phyloP scores from a whole-genome alignment of 2,888 invertebrate species.

The Ectropis crepuscularia region DNA sequence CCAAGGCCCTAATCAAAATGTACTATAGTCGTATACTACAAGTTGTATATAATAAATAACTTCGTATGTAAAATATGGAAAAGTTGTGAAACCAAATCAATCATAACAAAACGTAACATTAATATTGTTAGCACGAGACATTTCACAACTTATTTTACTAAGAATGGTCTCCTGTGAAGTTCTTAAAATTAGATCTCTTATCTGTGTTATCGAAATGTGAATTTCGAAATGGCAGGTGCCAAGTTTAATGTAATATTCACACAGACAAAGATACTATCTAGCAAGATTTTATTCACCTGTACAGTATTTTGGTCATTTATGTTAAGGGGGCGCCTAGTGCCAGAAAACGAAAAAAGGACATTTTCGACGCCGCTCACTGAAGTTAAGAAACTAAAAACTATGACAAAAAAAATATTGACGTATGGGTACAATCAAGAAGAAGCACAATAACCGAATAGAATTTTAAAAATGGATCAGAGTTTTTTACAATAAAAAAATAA shows the following conservation, averaged over 20 bases:
- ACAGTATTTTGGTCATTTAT: constrained; percentile 19
- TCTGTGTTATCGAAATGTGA: constrained; percentile 39
- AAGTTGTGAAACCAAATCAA: constrained; percentile 23
- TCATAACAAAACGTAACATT: constrained; percentile 25
- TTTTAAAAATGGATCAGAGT: no score
- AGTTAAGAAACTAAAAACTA: no score
- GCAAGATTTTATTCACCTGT: constrained; percentile 17
- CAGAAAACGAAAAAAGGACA: no score
- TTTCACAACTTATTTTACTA: constrained; percentile 28
- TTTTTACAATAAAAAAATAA: no score
- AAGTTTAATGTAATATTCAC: constrained; percentile 50
- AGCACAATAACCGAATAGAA: no score
- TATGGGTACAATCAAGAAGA: no score
- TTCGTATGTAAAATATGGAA: neutral
- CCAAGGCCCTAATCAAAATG: no score
- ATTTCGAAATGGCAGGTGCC: constrained; percentile 52
- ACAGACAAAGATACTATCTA: constrained; percentile 30
- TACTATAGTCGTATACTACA: no score
- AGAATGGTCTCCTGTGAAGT: constrained; percentile 24
- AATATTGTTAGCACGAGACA: constrained; percentile 15
- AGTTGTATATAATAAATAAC: no score
- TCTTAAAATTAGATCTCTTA: constrained; percentile 46
- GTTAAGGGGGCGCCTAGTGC: no score
- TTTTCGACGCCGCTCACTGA: no score
- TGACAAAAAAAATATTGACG: no score